These are phyloP conservation scores for Rotaria magnacalcarata DNA, from an alignment of 2,888 invertebrate species.

Conservation along the genomic window DNA sequence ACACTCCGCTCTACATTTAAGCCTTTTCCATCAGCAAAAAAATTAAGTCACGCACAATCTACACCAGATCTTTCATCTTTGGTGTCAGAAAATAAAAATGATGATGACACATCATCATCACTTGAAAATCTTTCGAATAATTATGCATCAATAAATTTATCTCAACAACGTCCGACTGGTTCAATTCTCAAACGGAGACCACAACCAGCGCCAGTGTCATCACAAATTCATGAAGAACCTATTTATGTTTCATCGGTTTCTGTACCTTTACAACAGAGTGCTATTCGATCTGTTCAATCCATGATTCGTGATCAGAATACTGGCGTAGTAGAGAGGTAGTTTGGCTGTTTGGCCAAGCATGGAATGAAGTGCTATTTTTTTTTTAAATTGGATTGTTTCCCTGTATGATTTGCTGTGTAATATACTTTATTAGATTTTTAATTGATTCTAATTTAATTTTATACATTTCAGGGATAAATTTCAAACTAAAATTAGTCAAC, in stretches of 20 bases:
- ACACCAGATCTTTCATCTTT: neutral
- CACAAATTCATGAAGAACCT: neutral
- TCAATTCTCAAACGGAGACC: neutral
- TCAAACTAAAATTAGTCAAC: slow-evolving; percentile 23
- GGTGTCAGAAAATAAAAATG: neutral
- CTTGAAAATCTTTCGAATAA: neutral
- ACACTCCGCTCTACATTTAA: neutral
- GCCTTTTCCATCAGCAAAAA: neutral
- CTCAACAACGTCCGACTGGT: neutral
- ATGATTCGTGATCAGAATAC: neutral
- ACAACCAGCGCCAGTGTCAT: neutral
- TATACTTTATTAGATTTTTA: neutral
- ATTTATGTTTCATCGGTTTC: neutral
- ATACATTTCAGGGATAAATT: neutral
- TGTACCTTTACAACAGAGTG: neutral
- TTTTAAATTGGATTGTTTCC: neutral
- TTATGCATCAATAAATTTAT: neutral
- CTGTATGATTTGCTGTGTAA: neutral
- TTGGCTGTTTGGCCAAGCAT: neutral
- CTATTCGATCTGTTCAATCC: neutral
- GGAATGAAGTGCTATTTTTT: neutral
- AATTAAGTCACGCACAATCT: neutral
- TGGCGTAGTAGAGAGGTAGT: neutral
- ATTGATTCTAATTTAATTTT: neutral
- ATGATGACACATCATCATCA: slow-evolving; percentile 6